phyloP scores from a whole-genome alignment of 1,140 invertebrate species.

The Papilio glaucus region DNA sequence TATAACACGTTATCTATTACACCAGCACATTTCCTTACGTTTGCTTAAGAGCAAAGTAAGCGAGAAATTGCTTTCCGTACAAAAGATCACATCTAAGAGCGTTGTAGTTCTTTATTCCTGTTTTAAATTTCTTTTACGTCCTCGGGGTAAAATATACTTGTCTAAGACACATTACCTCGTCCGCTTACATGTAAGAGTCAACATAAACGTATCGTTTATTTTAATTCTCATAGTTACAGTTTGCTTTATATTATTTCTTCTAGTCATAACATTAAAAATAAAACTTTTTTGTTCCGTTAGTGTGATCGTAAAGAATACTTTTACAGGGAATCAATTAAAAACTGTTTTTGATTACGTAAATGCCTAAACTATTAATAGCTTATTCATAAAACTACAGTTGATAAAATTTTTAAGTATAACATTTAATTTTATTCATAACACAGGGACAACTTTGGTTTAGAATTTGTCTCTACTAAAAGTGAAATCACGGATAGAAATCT shows the following conservation, averaged over 20 bases:
- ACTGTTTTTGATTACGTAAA: background rate
- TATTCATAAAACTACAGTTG: background rate
- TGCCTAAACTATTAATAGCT: no score
- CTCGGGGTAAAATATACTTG: slow-evolving; percentile 12
- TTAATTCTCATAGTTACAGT: slow-evolving; percentile 31
- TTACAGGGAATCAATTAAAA: background rate
- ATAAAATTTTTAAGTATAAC: no score
- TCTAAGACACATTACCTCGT: slow-evolving; percentile 12
- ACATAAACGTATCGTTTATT: slow-evolving; percentile 36
- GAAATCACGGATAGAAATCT: no score
- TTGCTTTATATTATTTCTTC: slow-evolving; percentile 11
- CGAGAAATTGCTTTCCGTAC: slow-evolving; percentile 73
- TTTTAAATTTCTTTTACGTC: slow-evolving; percentile 37
- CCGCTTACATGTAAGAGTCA: background rate
- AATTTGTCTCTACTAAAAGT: no score
- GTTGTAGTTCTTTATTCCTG: slow-evolving; percentile 40
- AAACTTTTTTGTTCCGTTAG: background rate
- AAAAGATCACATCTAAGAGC: slow-evolving; percentile 44
- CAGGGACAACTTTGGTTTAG: no score
- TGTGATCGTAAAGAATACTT: background rate
- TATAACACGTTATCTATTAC: slow-evolving; percentile 44
- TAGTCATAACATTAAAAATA: background rate
- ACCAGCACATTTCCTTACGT: slow-evolving; percentile 63
- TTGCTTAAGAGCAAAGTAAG: slow-evolving; percentile 69
- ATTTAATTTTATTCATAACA: no score